Evolutionary conservation across 1,140 invertebrate genomes (phyloP).

Genomic region (Calycopis cecrops): DNA sequence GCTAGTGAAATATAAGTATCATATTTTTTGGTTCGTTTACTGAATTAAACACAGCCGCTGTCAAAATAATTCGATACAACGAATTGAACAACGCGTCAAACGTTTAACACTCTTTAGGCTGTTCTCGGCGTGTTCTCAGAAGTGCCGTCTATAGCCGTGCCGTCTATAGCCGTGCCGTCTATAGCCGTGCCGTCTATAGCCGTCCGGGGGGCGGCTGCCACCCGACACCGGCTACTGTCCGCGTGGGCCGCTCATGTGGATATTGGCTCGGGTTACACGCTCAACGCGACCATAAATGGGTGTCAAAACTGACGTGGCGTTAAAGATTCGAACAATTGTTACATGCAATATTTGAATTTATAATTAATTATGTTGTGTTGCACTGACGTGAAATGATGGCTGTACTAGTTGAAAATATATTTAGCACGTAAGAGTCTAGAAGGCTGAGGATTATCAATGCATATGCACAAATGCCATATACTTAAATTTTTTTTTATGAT

Average conservation of each 20-base stretch:
- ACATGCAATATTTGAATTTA: too few species aligned
- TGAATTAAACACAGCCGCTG: too few species aligned
- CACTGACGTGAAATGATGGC: too few species aligned
- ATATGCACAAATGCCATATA: too few species aligned
- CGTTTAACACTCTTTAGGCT: conserved; percentile 13
- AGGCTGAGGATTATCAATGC: too few species aligned
- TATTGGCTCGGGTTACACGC: conserved; percentile 48
- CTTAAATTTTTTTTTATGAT: too few species aligned
- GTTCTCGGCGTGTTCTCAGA: conserved; percentile 22
- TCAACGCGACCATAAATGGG: conserved; percentile 38
- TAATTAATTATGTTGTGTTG: too few species aligned
- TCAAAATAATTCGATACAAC: too few species aligned
- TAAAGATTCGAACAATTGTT: neutral
- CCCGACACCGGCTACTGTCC: conserved; percentile 60
- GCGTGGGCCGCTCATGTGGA: conserved; percentile 36
- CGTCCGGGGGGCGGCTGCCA: conserved; percentile 50
- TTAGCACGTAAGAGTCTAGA: too few species aligned
- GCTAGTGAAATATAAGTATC: too few species aligned
- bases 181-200: conserved; percentile 22
- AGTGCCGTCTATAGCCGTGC: conserved; percentile 21
- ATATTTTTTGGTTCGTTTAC: too few species aligned
- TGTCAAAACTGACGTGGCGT: conserved; percentile 21
- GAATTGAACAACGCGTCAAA: conserved; percentile 15
- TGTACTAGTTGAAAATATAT: too few species aligned
- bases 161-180: conserved; percentile 20